Base-by-base conservation (phyloP, 2,888 invertebrate genomes). In the Napeogenes sylphis region DNA sequence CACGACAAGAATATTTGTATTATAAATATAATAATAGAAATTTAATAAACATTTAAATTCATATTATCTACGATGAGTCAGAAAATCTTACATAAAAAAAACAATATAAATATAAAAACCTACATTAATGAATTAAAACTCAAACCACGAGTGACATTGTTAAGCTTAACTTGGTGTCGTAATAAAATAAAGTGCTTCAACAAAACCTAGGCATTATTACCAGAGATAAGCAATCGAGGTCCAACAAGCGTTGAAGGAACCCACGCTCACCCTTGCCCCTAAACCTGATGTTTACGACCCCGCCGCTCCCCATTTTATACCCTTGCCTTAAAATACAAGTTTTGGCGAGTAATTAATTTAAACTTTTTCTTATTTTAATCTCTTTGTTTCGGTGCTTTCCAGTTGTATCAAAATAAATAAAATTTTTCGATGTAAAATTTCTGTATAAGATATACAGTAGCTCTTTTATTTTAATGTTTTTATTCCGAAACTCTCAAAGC, bases 141-240 rank as follows among this genome's bases (percentile, higher is more conserved):
- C 21, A 30, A 21, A 51, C 21, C 21, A 30, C n/a, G n/a, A 51
- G 51, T 30, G 51, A 13, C 30, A 51, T 51, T 30, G 51, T 51
- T 21, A 30, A 51, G 5, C 55, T 55, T 32, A 35, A 14, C 42
- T 42, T 35, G n/a, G 33, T 55, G 51, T 51, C 30, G 69, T 69
- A 70, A 70, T 67, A 70, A 71, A 62, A 65, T 70, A 63, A 70
- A 70, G 68, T 66, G 63, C 63, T 66, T 30, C 3, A 51, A 51
- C 62, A 64, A 63, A 62, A 62, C 66, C 64, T 62, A 65, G 62
- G 63, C 64, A 59, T 58, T 42, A 62, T 54, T 60, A 61, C 51
- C 66, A 66, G 69, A 69, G 79, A 82, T 83, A 80, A 82, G 83
- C 84, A 82, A 84, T 84, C 82, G 79, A 79, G 79, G 78, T 82